Evolutionary conservation across 2,888 invertebrate species (phyloP), one percentile per base, ranked within the genome.

Genomic region (Salticus scenicus): DNA sequence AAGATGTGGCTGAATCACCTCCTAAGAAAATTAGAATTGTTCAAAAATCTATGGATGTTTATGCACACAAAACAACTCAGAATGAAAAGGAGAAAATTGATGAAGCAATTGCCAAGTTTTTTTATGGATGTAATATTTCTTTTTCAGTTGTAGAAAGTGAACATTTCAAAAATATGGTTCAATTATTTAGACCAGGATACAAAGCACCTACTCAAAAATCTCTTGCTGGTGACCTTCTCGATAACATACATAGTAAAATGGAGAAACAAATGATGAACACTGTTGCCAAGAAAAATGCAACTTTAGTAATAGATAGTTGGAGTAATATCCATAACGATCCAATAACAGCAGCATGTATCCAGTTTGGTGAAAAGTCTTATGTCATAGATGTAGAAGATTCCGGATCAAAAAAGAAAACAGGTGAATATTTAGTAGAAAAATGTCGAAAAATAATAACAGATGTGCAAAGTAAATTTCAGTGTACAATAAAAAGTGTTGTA

Each of bases 271-370:
- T 17, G 24, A 20, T 30, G 42, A 71, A 71, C 5, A 14, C 10
- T 8, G 51, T 71, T 14, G 14, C 20, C 27, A 20, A n/a, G n/a
- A 71, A 71, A 71, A 27, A 27, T 24, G 31, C 5, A 71, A 47
- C 17, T 28, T 27, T 71, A 42, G 42, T 47, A 42, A 27, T 47
- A 4, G 71, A 71, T 71, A 42, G 71, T 41, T 71, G 71, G 71
- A 42, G 24, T 17, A 14, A 71, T 24, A 20, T 71, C 28, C 71
- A 71, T 41, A 71, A 71, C 10, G 71, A 71, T 17, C 42, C 42
- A 0, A 24, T 37, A 42, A 71, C 42, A 47, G 41, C 20, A 8
- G 66, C 66, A 66, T 27, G 28, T 66, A 17, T 66, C 10, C 30
- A 66, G 10, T 4, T 24, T 57, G 57, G 14, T 20, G 57, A 14